phyloP scores from a whole-genome alignment of 2,888 invertebrate species.

The Tanytarsus gracilentus region DNA sequence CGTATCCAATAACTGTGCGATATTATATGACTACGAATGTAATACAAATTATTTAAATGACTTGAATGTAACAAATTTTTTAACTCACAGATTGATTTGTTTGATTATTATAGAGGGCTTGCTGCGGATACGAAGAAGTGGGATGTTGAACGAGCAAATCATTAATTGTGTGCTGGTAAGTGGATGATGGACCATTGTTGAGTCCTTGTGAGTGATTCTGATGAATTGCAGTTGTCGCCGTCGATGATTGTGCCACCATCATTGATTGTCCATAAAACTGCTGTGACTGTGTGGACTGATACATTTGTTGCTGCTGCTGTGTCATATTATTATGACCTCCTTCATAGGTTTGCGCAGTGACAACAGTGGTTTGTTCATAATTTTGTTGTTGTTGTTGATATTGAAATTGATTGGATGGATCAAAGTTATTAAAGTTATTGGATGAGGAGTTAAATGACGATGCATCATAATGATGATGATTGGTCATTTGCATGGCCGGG shows the following conservation, averaged over 20 bases:
- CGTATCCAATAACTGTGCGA: constrained; percentile 21
- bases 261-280: constrained; percentile 1
- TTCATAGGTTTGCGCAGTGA: constrained; percentile 10
- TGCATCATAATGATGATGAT: constrained; percentile 22
- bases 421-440: constrained; percentile 28
- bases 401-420: constrained; percentile 26
- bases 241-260: neutral
- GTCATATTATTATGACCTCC: constrained; percentile 20
- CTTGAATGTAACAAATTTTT: neutral
- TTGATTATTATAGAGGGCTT: constrained; percentile 7
- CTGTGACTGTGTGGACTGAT: neutral
- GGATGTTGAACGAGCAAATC: constrained; percentile 23
- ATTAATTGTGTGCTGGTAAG: constrained; percentile 23
- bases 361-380: constrained; percentile 18
- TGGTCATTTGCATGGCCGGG: constrained; percentile 18
- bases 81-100: constrained; percentile 21
- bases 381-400: constrained; percentile 29
- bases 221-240: constrained; percentile 11
- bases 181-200: constrained; percentile 2
- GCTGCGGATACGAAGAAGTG: neutral
- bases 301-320: constrained; percentile 22
- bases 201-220: neutral
- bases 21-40: constrained; percentile 27
- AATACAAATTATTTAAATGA: neutral
- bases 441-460: constrained; percentile 19